These are phyloP conservation scores for Anticlea derivata DNA, from an alignment of 2,888 invertebrate genomes.

Conservation along the genomic window DNA sequence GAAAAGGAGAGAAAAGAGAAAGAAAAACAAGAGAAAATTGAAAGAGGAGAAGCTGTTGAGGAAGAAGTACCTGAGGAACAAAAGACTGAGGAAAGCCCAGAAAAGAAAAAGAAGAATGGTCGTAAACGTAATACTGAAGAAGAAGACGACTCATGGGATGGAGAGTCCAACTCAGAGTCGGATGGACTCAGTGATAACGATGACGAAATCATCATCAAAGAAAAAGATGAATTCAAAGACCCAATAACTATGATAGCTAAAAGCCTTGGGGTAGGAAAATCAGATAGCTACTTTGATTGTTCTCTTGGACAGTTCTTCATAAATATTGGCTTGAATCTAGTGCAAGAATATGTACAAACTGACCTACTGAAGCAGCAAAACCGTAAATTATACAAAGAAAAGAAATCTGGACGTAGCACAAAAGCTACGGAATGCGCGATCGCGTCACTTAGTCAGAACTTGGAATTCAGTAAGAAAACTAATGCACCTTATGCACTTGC, in stretches of 20 bases:
- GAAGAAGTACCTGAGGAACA: slow-evolving; percentile 47
- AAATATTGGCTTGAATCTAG: slow-evolving; percentile 95
- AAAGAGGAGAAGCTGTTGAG: slow-evolving; percentile 50
- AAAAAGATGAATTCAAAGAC: slow-evolving; percentile 82
- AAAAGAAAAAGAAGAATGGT: slow-evolving; percentile 52
- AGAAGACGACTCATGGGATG: slow-evolving; percentile 86
- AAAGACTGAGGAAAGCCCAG: slow-evolving; percentile 57
- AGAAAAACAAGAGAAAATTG: slow-evolving; percentile 69
- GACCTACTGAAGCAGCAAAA: slow-evolving; percentile 95
- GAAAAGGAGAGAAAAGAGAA: slow-evolving; percentile 71
- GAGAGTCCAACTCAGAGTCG: slow-evolving; percentile 79
- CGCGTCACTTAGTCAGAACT: slow-evolving; percentile 92
- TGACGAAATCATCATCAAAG: slow-evolving; percentile 81
- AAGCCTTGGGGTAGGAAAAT: slow-evolving; percentile 75
- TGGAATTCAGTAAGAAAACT: slow-evolving; percentile 94
- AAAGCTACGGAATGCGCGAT: slow-evolving; percentile 92
- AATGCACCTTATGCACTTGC: slow-evolving; percentile 92
- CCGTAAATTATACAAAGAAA: slow-evolving; percentile 91
- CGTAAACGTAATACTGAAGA: slow-evolving; percentile 70
- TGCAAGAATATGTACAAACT: slow-evolving; percentile 96
- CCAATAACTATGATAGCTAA: slow-evolving; percentile 69
- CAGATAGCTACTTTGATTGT: slow-evolving; percentile 92
- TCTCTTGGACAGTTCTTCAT: slow-evolving; percentile 96
- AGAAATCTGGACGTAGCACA: slow-evolving; percentile 84
- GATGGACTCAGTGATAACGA: slow-evolving; percentile 76